Evolutionary conservation across 2,113 vertebrate species (phyloP).

Genomic region (Arvicanthis niloticus): DNA sequence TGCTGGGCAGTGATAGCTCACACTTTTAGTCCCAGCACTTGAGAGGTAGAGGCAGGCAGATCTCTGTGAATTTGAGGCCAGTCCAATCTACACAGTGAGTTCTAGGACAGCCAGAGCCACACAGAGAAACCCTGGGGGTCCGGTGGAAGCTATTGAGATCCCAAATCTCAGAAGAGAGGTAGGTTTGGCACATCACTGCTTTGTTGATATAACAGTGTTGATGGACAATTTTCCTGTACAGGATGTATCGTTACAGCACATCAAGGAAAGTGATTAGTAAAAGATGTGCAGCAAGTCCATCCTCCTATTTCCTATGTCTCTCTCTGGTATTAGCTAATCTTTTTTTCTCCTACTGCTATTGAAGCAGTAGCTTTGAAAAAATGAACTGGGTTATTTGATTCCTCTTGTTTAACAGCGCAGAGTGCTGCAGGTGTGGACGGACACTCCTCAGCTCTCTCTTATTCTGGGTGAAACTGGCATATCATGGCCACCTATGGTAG

Average conservation of each 20-base stretch:
- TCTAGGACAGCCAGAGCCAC: not conserved
- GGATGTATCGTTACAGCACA: conserved; percentile 6
- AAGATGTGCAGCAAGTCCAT: not conserved
- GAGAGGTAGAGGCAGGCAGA: not conserved
- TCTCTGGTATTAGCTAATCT: not conserved
- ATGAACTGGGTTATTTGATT: conserved; percentile 35
- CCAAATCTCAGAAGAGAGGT: not conserved
- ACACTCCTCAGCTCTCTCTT: not conserved
- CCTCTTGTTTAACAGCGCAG: conserved; percentile 10
- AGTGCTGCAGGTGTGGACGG: not conserved
- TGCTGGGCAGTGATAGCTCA: not conserved
- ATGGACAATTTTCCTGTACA: not conserved
- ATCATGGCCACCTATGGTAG: not conserved
- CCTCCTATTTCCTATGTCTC: not conserved
- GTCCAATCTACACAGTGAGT: not conserved
- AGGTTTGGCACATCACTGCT: not conserved
- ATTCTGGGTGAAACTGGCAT: conserved; percentile 34
- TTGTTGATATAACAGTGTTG: not conserved
- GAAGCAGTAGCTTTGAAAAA: conserved; percentile 9
- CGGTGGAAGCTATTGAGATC: not conserved
- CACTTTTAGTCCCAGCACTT: not conserved
- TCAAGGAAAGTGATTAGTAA: conserved; percentile 53
- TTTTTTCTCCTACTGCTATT: not conserved
- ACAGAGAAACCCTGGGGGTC: not conserved
- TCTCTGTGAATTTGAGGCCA: not conserved